These are phyloP conservation scores for Artemisiospiza belli DNA, from an alignment of 2,113 vertebrate species.

Conservation along the genomic window DNA sequence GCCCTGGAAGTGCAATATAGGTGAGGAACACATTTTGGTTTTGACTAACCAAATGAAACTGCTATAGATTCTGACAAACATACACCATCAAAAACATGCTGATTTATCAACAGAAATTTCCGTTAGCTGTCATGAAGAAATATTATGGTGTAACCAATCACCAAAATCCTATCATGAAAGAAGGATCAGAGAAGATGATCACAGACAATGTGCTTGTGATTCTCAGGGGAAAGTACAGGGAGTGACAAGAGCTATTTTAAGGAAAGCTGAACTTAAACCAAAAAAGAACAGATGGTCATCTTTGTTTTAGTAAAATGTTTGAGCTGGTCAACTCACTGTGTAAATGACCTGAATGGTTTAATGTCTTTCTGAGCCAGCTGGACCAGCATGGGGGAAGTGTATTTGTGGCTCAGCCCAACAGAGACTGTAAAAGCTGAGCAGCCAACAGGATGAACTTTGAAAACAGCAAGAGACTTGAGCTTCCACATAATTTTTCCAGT, in stretches of 20 bases:
- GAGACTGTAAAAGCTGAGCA: background rate
- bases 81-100: background rate
- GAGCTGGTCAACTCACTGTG: background rate
- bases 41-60: background rate
- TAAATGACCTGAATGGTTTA: background rate
- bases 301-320: background rate
- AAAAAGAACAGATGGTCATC: background rate
- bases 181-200: background rate
- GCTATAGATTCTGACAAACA: background rate
- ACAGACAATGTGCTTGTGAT: background rate
- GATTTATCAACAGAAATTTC: background rate
- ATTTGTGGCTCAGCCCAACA: background rate
- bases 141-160: background rate
- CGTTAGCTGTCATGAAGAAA: background rate
- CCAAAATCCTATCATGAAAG: background rate
- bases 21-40: background rate
- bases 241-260: background rate
- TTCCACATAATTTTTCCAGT: rapidly evolving
- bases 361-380: background rate
- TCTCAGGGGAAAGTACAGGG: background rate
- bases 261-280: background rate
- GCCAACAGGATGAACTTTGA: background rate
- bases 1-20: background rate
- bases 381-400: background rate
- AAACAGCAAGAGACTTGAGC: background rate